Conservation (phyloP, 2,888 invertebrate genomes). For the Dexiosoma caninum region DNA sequence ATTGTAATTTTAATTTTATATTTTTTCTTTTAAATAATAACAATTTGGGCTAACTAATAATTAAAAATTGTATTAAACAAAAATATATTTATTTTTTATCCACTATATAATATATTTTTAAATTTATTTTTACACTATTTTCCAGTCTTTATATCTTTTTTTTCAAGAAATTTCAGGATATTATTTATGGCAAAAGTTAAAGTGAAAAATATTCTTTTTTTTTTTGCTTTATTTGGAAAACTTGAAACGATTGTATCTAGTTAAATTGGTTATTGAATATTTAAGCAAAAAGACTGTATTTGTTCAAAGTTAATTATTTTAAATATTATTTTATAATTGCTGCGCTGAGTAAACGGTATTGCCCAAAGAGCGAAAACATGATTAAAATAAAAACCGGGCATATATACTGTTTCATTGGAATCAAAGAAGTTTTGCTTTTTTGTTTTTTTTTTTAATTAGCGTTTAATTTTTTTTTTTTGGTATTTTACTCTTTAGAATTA, state of each 20-base stretch:
- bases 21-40: slow-evolving; percentile 36
- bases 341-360: background rate
- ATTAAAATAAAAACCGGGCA: background rate
- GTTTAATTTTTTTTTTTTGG: background rate
- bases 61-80: slow-evolving; percentile 21
- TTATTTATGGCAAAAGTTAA: slow-evolving; percentile 44
- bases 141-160: slow-evolving; percentile 63
- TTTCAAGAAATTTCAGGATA: slow-evolving; percentile 58
- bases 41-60: slow-evolving; percentile 59
- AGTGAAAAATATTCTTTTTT: slow-evolving; percentile 27
- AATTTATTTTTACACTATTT: slow-evolving; percentile 58
- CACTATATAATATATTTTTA: slow-evolving; percentile 4
- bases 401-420: background rate
- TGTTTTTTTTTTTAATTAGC: background rate
- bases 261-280: slow-evolving; percentile 50
- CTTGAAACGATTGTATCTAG: slow-evolving; percentile 71
- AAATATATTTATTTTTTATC: slow-evolving; percentile 33
- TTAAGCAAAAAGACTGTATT: slow-evolving; percentile 50
- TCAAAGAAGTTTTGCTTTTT: background rate
- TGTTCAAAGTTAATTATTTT: background rate
- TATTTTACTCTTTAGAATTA: slow-evolving; percentile 35
- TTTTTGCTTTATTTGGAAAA: slow-evolving; percentile 70
- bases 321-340: background rate
- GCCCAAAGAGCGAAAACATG: background rate
- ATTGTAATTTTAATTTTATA: background rate